These are phyloP conservation scores for Limnephilus rhombicus DNA, from an alignment of 2,888 invertebrate genomes.

Conservation along the genomic window DNA sequence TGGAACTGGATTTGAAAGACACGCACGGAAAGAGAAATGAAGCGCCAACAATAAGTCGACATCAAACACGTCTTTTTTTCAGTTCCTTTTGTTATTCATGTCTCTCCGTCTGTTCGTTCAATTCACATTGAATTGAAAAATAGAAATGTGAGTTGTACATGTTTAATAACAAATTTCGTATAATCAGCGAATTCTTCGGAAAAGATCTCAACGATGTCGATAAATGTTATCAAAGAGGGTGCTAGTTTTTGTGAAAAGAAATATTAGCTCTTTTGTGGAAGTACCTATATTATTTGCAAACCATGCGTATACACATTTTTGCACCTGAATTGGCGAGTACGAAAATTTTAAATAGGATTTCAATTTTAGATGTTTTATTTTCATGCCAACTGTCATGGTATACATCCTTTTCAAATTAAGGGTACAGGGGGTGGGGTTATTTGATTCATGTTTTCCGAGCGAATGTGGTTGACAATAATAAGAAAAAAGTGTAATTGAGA, in stretches of 20 bases:
- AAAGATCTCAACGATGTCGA: not conserved
- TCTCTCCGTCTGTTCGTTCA: not conserved
- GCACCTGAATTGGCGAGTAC: too few relatives aligned
- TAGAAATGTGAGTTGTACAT: not conserved
- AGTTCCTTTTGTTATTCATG: slow-evolving; percentile 9
- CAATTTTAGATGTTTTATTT: not conserved
- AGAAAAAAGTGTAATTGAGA: not conserved
- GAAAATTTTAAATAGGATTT: not conserved
- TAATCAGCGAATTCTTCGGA: not conserved
- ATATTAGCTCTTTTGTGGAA: not conserved
- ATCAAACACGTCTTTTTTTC: slow-evolving; percentile 10
- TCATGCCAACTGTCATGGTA: not conserved
- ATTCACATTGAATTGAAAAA: slow-evolving; percentile 8
- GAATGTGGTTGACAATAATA: not conserved
- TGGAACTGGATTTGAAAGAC: not conserved
- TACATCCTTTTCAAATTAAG: too few relatives aligned
- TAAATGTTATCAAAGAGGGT: not conserved
- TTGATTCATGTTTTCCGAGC: not conserved
- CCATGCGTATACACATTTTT: too few relatives aligned
- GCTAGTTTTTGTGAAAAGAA: not conserved
- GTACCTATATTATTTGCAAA: not conserved
- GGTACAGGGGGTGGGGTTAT: too few relatives aligned
- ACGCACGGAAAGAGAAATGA: slow-evolving; percentile 25
- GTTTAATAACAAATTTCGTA: not conserved
- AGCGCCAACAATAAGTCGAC: slow-evolving; percentile 20